A percentile compares a stretch with the other conserved stretches of the same genome.
phyloP scores from a whole-genome alignment of 2,113 vertebrate genomes.

The Epinephelus cyanopodus region DNA sequence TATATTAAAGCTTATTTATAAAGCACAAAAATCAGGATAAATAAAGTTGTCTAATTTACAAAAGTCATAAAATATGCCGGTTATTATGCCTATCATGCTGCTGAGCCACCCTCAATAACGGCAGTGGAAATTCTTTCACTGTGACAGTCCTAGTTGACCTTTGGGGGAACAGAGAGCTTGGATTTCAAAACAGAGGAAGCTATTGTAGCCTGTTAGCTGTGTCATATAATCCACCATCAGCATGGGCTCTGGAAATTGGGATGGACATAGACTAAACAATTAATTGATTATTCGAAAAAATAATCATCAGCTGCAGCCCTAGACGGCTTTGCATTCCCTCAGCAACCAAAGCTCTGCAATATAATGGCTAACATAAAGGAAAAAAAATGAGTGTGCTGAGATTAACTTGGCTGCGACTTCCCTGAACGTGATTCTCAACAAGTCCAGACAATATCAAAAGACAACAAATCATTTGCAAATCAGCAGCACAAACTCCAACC shows the following conservation, averaged over 20 bases:
- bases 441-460: background rate
- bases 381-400: background rate
- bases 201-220: background rate
- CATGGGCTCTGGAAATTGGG: background rate
- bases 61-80: too few relatives aligned
- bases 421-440: slow-evolving; percentile 9
- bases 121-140: too few relatives aligned
- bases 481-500: background rate
- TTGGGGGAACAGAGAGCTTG: background rate
- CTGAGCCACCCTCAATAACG: too few relatives aligned
- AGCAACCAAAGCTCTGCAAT: background rate
- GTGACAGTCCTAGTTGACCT: background rate
- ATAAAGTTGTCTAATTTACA: too few relatives aligned
- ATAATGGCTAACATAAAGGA: background rate
- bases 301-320: background rate
- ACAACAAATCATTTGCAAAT: background rate
- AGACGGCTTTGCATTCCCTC: background rate
- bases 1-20: too few relatives aligned
- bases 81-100: too few relatives aligned
- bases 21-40: too few relatives aligned
- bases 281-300: background rate
- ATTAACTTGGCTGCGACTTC: background rate
- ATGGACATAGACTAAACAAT: background rate
- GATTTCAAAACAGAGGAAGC: background rate
- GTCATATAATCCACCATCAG: background rate